Evolutionary conservation across 2,888 invertebrate species (phyloP), one percentile per base, ranked within the genome.

Genomic region (Epistrophe grossulariae): DNA sequence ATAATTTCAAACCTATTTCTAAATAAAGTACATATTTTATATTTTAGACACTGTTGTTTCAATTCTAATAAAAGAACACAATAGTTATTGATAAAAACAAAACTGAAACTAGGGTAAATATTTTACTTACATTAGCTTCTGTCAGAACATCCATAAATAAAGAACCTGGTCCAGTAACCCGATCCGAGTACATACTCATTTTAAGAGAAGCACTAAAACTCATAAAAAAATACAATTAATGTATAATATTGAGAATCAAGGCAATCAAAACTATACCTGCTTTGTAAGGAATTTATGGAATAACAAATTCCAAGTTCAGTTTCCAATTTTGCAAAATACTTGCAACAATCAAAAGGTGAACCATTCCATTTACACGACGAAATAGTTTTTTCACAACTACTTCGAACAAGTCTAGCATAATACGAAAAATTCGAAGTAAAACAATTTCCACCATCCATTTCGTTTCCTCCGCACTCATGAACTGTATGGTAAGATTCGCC

Each of bases 221-320:
- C 38, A 28, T 8, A 40, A 1, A 13, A 31, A 38, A 73, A 50
- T 43, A 17, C 19, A n/a, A n/a, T n/a, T n/a, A n/a, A n/a, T n/a
- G n/a, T n/a, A n/a, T n/a, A n/a, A n/a, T n/a, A n/a, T n/a, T n/a
- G n/a, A n/a, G n/a, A n/a, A n/a, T n/a, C n/a, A n/a, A n/a, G n/a
- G n/a, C n/a, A 13, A 35, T 35, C 35, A 35, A 35, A 84, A 89
- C 70, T 71, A n/a, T n/a, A 91, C 91, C 89, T 90, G 0, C 91
- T 89, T 91, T 96, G 96, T 76, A 95, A 92, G 2, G 95, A 95
- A 89, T 96, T 96, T 13, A 96, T 94, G 35, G 94, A 94, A 90
- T 94, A 96, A 90, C 96, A 96, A 64, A 93, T 93, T 0, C 96
- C 96, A 66, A 96, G 91, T 90, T 96, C 96, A 0, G 96, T 95